phyloP scores from a whole-genome alignment of 2,113 vertebrate genomes.

The Ptyas mucosa region DNA sequence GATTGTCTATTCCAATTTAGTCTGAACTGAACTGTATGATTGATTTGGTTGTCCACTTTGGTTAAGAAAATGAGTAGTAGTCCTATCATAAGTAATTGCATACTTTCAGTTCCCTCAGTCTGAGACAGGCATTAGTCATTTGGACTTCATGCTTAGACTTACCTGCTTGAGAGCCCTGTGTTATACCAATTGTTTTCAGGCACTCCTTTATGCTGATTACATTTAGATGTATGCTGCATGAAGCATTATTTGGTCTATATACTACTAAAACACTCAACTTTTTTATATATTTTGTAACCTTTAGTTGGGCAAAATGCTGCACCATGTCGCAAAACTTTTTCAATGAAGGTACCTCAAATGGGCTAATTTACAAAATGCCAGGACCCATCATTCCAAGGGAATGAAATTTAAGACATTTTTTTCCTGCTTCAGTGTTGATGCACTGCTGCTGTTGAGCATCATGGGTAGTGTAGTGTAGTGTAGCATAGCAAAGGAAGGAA shows the following conservation, averaged over 20 bases:
- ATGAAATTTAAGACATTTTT: not conserved
- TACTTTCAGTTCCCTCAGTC: not conserved
- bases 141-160: not conserved
- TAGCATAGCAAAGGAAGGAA: too few species aligned
- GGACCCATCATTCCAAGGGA: not conserved
- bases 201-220: slow-evolving; percentile 2
- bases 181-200: slow-evolving; percentile 9
- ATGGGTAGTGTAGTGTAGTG: too few species aligned
- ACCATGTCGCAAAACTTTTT: not conserved
- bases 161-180: not conserved
- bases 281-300: not conserved
- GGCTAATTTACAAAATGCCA: not conserved
- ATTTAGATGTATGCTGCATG: not conserved
- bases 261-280: not conserved
- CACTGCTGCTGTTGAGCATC: not conserved
- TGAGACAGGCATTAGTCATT: slow-evolving; percentile 4
- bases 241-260: not conserved
- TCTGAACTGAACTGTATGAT: slow-evolving; percentile 16
- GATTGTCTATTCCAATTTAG: slow-evolving; percentile 16
- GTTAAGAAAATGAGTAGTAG: slow-evolving; percentile 13
- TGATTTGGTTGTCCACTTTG: slow-evolving; percentile 22
- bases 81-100: slow-evolving; percentile 19
- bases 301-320: not conserved
- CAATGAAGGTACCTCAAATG: not conserved
- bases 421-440: not conserved